Base-by-base conservation (phyloP, 2,797 vertebrate genomes). In the Psittacula derbiana region DNA sequence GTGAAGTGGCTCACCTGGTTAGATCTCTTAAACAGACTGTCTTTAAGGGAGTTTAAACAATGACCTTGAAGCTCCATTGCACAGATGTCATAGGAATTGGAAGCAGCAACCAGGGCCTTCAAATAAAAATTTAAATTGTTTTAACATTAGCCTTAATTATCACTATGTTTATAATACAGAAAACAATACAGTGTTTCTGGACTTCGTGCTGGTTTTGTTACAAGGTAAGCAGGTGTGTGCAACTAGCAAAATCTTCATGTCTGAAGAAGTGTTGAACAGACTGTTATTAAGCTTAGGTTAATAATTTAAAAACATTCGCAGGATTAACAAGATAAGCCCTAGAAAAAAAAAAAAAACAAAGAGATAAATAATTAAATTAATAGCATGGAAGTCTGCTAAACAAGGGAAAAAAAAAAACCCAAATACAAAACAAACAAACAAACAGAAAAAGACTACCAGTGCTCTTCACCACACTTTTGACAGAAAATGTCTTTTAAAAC, bases 11-110 rank as follows among this genome's bases (percentile, higher is more conserved):
- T 97, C 91, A 99, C 99, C 98, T 99, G 99, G 91, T 98, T 98
- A 95, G 98, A 99, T 44, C 98, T 98, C 92, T 96, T 98, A 98
- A 99, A 98, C 75, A 99, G 97, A 81, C 99, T 97, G 90, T 99
- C 98, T 96, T 98, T 98, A 83, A 99, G 98, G 46, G 98, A 98
- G 74, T 98, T 94, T 90, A 99, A 98, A 80, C 97, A 98, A 18
- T 91, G 98, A 73, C 99, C 98, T 96, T 98, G 98, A 88, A 99
- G 98, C 83, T 99, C 98, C 95, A 99, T 98, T 90, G 99, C 98
- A 81, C 98, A 97, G 72, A 99, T 98, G 40, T 98, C 95, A 27
- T 93, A 96, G 96, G 99, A 94, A 96, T 94, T 97, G 64, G 98
- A 97, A 86, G 99, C 98, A 82, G 98, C 40, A 84, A 97, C 81